Evolutionary conservation across 2,797 vertebrate genomes (phyloP).

Genomic region (Borostomias antarcticus): DNA sequence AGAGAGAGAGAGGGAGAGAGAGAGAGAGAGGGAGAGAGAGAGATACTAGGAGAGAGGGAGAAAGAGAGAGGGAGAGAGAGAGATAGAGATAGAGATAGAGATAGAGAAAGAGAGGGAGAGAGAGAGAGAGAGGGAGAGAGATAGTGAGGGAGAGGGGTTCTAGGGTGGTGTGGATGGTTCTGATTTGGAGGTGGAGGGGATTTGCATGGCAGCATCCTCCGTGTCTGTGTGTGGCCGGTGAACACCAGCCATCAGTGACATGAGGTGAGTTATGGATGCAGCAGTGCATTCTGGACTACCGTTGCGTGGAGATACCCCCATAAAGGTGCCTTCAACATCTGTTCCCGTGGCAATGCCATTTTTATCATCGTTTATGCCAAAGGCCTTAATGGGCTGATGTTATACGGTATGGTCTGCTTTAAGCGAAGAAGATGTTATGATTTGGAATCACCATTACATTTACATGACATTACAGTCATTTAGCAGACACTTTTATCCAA

Average conservation of each 20-base stretch:
- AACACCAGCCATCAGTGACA: constrained; percentile 30
- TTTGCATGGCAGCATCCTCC: constrained; percentile 1
- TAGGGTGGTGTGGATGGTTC: constrained; percentile 35
- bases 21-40: no score
- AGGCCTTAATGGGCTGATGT: no score
- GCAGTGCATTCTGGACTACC: not conserved
- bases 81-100: constrained; percentile 51
- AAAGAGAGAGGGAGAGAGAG: no score
- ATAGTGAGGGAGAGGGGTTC: constrained; percentile 53
- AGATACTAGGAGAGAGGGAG: constrained; percentile 49
- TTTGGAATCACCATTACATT: not conserved
- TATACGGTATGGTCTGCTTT: not conserved
- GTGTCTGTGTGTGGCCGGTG: constrained; percentile 25
- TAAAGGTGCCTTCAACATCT: no score
- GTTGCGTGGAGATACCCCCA: not conserved
- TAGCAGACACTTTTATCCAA: no score
- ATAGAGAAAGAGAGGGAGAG: constrained; percentile 36
- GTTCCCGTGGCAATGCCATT: no score
- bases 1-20: constrained; percentile 41
- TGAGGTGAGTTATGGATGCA: constrained; percentile 2
- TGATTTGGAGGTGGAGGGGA: constrained; percentile 60
- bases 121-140: no score
- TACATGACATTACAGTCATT: not conserved
- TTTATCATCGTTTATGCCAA: no score
- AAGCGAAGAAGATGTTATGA: not conserved